Percentiles rank a stretch among this genome's conserved stretches.
Conservation (phyloP, 2,888 invertebrate species). For the Hylaea fasciaria region DNA sequence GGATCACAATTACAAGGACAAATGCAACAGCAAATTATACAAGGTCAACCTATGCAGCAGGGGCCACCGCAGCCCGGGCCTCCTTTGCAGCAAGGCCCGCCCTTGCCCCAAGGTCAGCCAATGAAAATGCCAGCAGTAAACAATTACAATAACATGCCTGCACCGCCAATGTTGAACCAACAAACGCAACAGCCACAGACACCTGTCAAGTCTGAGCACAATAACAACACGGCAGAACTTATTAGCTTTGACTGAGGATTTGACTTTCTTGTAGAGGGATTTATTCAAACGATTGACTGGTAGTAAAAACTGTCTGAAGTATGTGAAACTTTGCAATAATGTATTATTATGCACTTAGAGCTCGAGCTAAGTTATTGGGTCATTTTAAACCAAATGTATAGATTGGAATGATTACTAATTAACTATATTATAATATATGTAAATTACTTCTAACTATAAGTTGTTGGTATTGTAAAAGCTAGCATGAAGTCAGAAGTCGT, state of each 20-base stretch:
- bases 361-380: slow-evolving; percentile 30
- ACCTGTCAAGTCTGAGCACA: slow-evolving; percentile 71
- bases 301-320: slow-evolving; percentile 34
- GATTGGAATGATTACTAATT: slow-evolving; percentile 40
- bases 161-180: slow-evolving; percentile 25
- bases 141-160: slow-evolving; percentile 38
- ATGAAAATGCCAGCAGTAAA: slow-evolving; percentile 43
- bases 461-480: slow-evolving; percentile 37
- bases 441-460: slow-evolving; percentile 45
- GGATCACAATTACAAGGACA: slow-evolving; percentile 45
- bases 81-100: slow-evolving; percentile 49
- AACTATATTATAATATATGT: slow-evolving; percentile 5
- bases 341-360: slow-evolving; percentile 27
- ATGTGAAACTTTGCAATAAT: slow-evolving; percentile 33
- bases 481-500: slow-evolving; percentile 23
- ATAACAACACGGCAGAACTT: slow-evolving; percentile 89
- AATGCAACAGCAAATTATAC: slow-evolving; percentile 46
- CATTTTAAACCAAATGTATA: slow-evolving; percentile 53
- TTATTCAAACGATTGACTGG: slow-evolving; percentile 58
- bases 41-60: slow-evolving; percentile 41
- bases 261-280: slow-evolving; percentile 44
- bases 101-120: slow-evolving; percentile 47
- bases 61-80: slow-evolving; percentile 29
- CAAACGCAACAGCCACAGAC: slow-evolving; percentile 60
- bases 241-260: slow-evolving; percentile 90